These are phyloP conservation scores for Aulostomus chinensis DNA, from an alignment of 2,797 vertebrate species.

Conservation along the genomic window DNA sequence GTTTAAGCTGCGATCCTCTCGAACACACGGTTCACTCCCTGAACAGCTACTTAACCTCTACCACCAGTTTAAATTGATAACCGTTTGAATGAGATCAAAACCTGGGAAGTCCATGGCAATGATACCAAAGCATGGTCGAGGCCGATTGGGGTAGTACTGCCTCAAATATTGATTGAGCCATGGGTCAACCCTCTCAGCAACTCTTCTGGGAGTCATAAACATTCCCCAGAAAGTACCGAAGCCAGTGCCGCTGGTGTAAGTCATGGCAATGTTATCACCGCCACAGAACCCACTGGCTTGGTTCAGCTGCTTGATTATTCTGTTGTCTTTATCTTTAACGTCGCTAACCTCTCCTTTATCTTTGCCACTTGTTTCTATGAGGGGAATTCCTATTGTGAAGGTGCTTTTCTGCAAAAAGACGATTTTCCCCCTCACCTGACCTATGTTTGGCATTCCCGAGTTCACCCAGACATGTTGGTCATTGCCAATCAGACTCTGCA, in stretches of 20 bases:
- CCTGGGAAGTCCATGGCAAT: constrained; percentile 71
- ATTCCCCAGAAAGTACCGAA: constrained; percentile 53
- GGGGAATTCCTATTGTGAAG: constrained; percentile 54
- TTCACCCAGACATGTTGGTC: constrained; percentile 42
- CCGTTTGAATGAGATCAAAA: constrained; percentile 61
- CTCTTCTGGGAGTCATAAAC: constrained; percentile 54
- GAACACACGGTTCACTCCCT: too few species aligned
- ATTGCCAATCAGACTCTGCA: constrained; percentile 31
- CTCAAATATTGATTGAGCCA: constrained; percentile 61
- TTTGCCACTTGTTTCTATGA: constrained; percentile 38
- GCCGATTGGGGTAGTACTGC: constrained; percentile 31
- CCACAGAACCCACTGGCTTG: constrained; percentile 31
- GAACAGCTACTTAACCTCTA: constrained; percentile 1
- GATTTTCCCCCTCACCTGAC: constrained; percentile 63
- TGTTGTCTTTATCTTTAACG: constrained; percentile 48
- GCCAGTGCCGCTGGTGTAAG: constrained; percentile 61
- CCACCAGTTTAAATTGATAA: constrained; percentile 53
- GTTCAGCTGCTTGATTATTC: constrained; percentile 35
- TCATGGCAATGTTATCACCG: constrained; percentile 36
- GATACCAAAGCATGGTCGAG: constrained; percentile 55
- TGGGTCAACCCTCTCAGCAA: constrained; percentile 63
- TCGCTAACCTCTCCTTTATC: constrained; percentile 37
- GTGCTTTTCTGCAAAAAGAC: constrained; percentile 60
- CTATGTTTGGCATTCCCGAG: constrained; percentile 47
- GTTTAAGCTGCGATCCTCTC: too few species aligned